phyloP scores from a whole-genome alignment of 2,888 invertebrate species.

The Artemia sp. region DNA sequence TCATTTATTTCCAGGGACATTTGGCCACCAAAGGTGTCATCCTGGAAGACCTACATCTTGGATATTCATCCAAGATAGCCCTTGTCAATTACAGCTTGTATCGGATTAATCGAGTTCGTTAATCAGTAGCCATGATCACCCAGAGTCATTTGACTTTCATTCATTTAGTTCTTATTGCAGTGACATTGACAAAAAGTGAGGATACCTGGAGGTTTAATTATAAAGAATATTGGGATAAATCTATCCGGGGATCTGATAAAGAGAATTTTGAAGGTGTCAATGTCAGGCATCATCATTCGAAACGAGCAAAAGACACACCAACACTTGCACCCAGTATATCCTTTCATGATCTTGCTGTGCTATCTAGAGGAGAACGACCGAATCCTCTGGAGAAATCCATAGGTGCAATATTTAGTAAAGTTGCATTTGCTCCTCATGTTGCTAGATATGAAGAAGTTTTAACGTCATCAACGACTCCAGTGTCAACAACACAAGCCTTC shows the following conservation, averaged over 20 bases:
- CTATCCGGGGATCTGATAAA: neutral
- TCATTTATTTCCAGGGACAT: conserved; percentile 3
- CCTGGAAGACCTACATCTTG: neutral
- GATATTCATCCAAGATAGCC: neutral
- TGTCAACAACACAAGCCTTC: neutral
- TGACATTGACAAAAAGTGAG: conserved; percentile 9
- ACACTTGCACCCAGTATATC: conserved; percentile 19
- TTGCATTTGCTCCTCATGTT: conserved; percentile 30
- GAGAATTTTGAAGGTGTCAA: neutral
- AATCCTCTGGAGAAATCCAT: conserved; percentile 44
- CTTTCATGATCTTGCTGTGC: conserved; percentile 21
- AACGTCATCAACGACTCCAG: neutral
- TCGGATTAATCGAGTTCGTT: neutral
- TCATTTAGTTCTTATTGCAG: neutral
- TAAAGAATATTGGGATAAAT: neutral
- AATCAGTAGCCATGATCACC: conserved; percentile 13
- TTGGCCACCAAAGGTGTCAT: neutral
- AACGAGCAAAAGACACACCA: conserved; percentile 16
- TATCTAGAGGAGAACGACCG: conserved; percentile 22
- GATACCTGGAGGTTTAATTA: neutral
- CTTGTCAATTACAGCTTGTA: neutral
- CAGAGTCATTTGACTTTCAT: conserved; percentile 5
- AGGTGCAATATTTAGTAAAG: conserved; percentile 49
- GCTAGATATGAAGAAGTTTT: conserved; percentile 3
- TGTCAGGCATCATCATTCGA: conserved; percentile 7